These are phyloP conservation scores for Peucedramus taeniatus DNA, from an alignment of 2,113 vertebrate genomes.

Conservation along the genomic window DNA sequence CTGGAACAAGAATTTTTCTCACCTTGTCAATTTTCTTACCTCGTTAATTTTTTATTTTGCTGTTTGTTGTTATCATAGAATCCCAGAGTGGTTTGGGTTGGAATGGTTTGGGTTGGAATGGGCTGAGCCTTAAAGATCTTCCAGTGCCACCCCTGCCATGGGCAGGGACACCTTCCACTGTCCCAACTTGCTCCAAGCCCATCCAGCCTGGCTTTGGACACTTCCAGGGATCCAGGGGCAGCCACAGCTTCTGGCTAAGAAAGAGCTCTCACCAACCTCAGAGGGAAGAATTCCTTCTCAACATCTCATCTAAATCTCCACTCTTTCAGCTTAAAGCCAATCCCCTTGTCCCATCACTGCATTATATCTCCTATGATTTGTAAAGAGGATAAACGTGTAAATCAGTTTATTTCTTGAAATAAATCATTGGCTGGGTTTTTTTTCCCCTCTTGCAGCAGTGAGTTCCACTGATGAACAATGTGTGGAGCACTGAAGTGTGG, in stretches of 20 bases:
- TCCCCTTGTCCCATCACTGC: neutral
- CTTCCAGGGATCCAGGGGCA: neutral
- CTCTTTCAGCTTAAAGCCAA: neutral
- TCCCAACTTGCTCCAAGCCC: neutral
- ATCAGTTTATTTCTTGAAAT: neutral
- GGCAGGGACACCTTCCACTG: neutral
- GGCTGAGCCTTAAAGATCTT: neutral
- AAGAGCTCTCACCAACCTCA: neutral
- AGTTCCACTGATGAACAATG: neutral
- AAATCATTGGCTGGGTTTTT: neutral
- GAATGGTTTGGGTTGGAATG: neutral
- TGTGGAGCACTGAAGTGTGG: neutral
- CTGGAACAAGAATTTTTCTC: neutral
- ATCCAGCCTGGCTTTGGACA: accelerated
- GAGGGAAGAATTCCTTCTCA: neutral
- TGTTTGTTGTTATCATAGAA: neutral
- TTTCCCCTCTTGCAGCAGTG: neutral
- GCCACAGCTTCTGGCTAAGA: neutral
- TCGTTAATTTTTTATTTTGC: neutral
- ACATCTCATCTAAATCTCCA: neutral
- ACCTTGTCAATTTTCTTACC: neutral
- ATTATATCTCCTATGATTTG: accelerated
- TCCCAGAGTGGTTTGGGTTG: neutral
- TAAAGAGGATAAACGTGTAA: neutral
- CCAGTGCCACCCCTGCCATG: no score